A percentile compares a stretch with the other conserved stretches of the same genome.
Evolutionary conservation across 2,113 vertebrate genomes (phyloP).

Genomic region (Cheilinus undulatus): DNA sequence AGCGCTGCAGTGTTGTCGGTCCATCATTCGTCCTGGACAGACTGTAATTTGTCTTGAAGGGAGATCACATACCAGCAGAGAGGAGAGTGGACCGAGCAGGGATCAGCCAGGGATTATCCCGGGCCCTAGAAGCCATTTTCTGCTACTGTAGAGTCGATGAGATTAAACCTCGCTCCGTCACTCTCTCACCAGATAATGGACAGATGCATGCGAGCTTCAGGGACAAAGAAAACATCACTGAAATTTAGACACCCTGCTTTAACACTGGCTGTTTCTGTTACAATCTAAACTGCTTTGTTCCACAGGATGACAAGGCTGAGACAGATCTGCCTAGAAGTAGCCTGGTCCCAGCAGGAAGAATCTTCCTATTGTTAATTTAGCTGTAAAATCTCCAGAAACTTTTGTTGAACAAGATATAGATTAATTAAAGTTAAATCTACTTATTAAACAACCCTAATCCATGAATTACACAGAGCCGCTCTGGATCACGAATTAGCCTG

Average conservation of each 20-base stretch:
- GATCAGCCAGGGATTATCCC: neutral
- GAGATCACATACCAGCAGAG: neutral
- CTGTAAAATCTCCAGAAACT: slow-evolving; percentile 8
- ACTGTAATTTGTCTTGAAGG: too few species aligned
- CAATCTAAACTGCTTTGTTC: too few species aligned
- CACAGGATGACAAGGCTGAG: too few species aligned
- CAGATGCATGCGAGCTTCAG: neutral
- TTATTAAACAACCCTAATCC: slow-evolving; percentile 42
- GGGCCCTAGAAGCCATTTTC: neutral
- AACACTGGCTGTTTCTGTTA: too few species aligned
- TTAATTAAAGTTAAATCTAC: slow-evolving; percentile 35
- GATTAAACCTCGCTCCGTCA: neutral
- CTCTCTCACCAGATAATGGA: slow-evolving; percentile 8
- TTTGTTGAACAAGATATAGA: slow-evolving; percentile 22
- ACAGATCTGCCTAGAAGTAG: slow-evolving; percentile 1
- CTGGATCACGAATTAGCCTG: slow-evolving; percentile 48
- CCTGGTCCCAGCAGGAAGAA: slow-evolving; percentile 5
- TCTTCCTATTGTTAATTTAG: slow-evolving; percentile 7
- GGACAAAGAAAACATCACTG: neutral
- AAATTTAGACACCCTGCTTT: too few species aligned
- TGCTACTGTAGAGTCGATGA: neutral
- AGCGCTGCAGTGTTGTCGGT: too few species aligned
- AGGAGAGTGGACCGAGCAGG: neutral
- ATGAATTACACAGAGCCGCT: slow-evolving; percentile 36
- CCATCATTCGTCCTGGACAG: too few species aligned